Base-by-base conservation (phyloP, 2,797 vertebrate genomes). In the Sebastes baramenuke region DNA sequence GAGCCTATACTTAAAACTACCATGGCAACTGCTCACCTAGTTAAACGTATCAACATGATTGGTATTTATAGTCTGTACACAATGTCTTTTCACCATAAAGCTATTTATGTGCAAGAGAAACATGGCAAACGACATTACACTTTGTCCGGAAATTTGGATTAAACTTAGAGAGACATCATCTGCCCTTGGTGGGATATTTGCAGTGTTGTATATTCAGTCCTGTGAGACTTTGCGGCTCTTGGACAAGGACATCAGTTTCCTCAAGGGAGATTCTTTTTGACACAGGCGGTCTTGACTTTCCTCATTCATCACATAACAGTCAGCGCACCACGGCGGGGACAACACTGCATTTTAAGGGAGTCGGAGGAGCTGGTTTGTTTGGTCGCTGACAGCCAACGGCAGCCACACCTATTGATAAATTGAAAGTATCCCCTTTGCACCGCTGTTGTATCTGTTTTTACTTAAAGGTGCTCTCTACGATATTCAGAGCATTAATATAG, bases 211-310 rank as follows among this genome's bases (percentile, higher is more conserved):
- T 76, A 34, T 72, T 75, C 29, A 25, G 64, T 87, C 91, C 87
- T 87, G 72, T 54, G 87, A 89, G 87, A 92, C 85, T 75, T 49
- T 67, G 75, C 54, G 38, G 81, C 62, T 90, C 52, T 86, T 61
- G 71, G 82, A 92, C 91, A 92, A 94, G 92, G 92, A 88, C 92
- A 91, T 92, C 79, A 67, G 83, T 81, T 90, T 86, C 74, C 90
- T 85, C 85, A 1, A 72, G 88, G 90, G 90, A 85, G 81, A 83
- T 78, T 86, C 60, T 61, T 82, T 91, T 90, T 90, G 89, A 91
- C 81, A 82, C 84, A 75, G 75, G 58, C 24, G 62, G 77, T 90
- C 82, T 90, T 87, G 87, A 90, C 88, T 93, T 80, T 81, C 80
- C 79, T 90, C 76, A 84, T 93, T 90, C 81, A 88, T 90, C 91